Evolutionary conservation across 2,797 vertebrate species (phyloP).

Genomic region (Apogon talboti): DNA sequence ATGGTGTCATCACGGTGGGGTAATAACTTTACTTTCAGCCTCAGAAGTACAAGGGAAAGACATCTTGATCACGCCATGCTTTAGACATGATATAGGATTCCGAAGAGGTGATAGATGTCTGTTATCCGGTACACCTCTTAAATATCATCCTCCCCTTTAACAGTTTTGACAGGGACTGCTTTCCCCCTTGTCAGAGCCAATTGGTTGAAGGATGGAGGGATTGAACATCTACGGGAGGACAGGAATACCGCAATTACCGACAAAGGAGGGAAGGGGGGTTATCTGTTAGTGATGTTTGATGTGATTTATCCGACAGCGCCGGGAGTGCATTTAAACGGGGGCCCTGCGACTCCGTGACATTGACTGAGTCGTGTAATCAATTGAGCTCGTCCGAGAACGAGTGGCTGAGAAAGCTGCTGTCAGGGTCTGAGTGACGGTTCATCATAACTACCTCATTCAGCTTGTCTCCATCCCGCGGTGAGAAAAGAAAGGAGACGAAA

Average conservation of each 20-base stretch:
- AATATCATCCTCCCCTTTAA: conserved; percentile 76
- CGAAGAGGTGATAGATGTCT: conserved; percentile 84
- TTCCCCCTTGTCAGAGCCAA: conserved; percentile 87
- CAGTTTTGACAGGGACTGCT: conserved; percentile 85
- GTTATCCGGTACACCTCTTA: conserved; percentile 77
- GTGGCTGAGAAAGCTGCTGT: conserved; percentile 81
- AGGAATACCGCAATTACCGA: conserved; percentile 89
- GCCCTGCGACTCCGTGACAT: conserved; percentile 89
- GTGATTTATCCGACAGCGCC: conserved; percentile 90
- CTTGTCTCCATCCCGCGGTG: conserved; percentile 20
- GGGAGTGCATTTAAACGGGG: conserved; percentile 86
- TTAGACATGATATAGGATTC: conserved; percentile 67
- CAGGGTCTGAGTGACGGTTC: conserved; percentile 78
- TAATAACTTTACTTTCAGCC: conserved; percentile 75
- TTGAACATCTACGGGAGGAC: conserved; percentile 84
- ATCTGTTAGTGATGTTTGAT: conserved; percentile 89
- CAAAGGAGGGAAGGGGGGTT: conserved; percentile 78
- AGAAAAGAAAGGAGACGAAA: conserved; percentile 39
- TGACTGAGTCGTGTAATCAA: conserved; percentile 94
- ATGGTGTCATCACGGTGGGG: no score
- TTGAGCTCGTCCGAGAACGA: conserved; percentile 84
- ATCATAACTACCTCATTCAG: conserved; percentile 74
- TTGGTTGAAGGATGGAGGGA: conserved; percentile 80
- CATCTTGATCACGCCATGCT: conserved; percentile 74
- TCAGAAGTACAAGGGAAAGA: conserved; percentile 40